Evolutionary conservation across 2,888 invertebrate species (phyloP), one percentile per base, ranked within the genome.

Genomic region (Ariolimax columbianus): DNA sequence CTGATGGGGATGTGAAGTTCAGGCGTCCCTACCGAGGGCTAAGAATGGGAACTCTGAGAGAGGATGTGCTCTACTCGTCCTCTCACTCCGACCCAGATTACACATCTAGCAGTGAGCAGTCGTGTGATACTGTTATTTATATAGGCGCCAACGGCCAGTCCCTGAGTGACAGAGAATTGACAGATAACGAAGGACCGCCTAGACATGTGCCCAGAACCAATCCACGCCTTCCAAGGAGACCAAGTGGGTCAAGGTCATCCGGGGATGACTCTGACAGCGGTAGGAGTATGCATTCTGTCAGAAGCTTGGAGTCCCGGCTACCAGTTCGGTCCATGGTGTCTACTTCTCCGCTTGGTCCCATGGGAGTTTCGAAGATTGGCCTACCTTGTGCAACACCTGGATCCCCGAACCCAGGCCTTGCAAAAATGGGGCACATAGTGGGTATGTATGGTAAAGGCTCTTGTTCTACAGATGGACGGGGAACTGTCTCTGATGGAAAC

Each of bases 111-210:
- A 98, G 98, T 93, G 98, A 99, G 94, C 96, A 98, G 91, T 98
- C 98, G 36, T 98, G 98, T 86, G 99, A 99, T 94, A 99, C 99
- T 0, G 99, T 99, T 86, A 99, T 99, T 93, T 99, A 98, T 94
- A 89, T 95, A 51, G 95, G 95, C 38, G 91, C 90, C 82, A 92
- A 92, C 86, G 92, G 94, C 63, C 93, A 93, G 81, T 90, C 92
- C 11, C 89, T 94, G 30, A 94, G 93, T 88, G 94, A 94, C 86
- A 89, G 92, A 26, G 94, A 94, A 83, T 89, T 94, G 70, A 94
- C 94, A 0, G 94, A 94, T 87, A 92, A 93, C 86, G 94, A 94
- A 87, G 93, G 93, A 36, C 93, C 94, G 19, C 93, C 94, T 19
- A 84, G 91, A 33, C 89, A 91, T 81, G 91, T 93, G 63, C 92